phyloP scores from a whole-genome alignment of 2,797 vertebrate species.

The Hybognathus amarus region DNA sequence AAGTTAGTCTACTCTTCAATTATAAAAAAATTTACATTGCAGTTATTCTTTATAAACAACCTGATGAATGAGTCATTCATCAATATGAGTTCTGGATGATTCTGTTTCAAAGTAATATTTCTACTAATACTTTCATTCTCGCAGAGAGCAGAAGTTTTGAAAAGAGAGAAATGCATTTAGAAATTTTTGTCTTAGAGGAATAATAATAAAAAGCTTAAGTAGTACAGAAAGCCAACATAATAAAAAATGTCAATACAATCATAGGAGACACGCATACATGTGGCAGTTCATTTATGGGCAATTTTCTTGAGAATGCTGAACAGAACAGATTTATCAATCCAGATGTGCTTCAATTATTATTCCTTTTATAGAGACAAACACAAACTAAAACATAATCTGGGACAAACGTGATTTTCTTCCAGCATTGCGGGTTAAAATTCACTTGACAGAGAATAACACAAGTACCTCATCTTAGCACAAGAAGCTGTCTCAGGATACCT shows the following conservation, averaged over 20 bases:
- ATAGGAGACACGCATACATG: background rate
- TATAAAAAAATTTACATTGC: conserved; percentile 6
- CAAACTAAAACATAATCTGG: background rate
- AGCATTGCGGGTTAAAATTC: background rate
- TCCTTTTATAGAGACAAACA: conserved; percentile 16
- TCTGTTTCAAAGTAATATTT: too few species aligned
- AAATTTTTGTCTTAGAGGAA: too few species aligned
- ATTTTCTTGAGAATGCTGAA: background rate
- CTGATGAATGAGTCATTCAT: conserved; percentile 8
- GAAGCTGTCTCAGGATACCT: conserved; percentile 2
- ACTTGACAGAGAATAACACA: background rate
- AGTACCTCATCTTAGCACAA: conserved; percentile 26
- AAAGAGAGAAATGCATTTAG: too few species aligned
- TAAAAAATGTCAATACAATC: conserved; percentile 19
- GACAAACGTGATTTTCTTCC: background rate
- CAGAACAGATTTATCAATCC: background rate
- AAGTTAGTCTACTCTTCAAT: background rate
- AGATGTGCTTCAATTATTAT: conserved; percentile 7
- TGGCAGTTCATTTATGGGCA: background rate
- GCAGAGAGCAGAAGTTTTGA: too few species aligned
- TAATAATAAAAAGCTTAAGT: too few species aligned
- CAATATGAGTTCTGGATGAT: background rate
- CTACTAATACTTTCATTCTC: too few species aligned
- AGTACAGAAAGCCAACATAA: too few species aligned
- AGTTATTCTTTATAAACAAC: conserved; percentile 3